These are phyloP conservation scores for Desmophyllum pertusum DNA, from an alignment of 92 coral and sea anemone species.

Conservation along the genomic window DNA sequence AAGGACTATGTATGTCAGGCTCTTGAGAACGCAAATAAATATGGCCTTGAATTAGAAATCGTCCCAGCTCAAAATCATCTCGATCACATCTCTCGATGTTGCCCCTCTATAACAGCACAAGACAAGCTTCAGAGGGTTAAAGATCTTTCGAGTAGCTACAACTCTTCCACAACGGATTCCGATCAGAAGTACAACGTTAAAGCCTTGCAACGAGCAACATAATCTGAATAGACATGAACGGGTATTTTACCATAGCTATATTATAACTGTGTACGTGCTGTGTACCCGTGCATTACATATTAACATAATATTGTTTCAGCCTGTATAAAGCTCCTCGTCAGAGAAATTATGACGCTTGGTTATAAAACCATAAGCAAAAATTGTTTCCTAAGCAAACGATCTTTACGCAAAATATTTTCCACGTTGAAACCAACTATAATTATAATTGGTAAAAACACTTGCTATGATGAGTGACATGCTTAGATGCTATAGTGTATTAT, in stretches of 20 bases:
- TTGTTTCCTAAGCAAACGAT: too few species aligned
- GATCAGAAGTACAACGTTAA: background rate
- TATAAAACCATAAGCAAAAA: too few species aligned
- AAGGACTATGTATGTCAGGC: background rate
- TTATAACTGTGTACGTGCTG: too few species aligned
- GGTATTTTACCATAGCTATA: background rate
- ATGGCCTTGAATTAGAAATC: background rate
- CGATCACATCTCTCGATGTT: background rate
- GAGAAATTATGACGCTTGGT: too few species aligned
- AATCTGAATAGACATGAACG: background rate
- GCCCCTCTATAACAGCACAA: background rate
- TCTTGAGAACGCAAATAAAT: background rate
- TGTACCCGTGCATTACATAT: too few species aligned
- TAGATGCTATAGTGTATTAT: too few species aligned
- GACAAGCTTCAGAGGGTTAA: background rate
- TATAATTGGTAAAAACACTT: too few species aligned
- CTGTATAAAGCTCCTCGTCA: too few species aligned
- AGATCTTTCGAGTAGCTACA: background rate
- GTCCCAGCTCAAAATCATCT: background rate
- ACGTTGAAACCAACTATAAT: too few species aligned
- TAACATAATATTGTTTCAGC: too few species aligned
- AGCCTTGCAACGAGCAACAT: background rate
- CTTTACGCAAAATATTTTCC: too few species aligned
- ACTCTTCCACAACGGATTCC: background rate
- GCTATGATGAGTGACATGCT: too few species aligned